Conservation (phyloP, 2,113 vertebrate genomes). For the Pandion haliaetus region DNA sequence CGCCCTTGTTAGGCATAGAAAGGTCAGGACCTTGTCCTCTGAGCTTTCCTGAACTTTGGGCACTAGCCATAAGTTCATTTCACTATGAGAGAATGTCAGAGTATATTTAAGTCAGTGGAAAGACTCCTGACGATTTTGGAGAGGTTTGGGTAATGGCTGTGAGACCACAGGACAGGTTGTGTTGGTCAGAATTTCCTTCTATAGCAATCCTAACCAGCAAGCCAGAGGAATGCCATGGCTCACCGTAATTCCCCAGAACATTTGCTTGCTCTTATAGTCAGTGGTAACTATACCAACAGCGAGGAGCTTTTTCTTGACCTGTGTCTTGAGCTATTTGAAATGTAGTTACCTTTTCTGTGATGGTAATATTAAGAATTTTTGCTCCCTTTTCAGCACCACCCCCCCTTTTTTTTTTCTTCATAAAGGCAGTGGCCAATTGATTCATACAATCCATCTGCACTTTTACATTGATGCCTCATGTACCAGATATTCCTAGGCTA, state of each 20-base stretch:
- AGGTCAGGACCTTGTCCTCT: neutral
- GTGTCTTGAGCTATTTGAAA: neutral
- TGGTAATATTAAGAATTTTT: neutral
- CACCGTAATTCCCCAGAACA: neutral
- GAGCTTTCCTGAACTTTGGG: neutral
- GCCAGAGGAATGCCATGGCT: neutral
- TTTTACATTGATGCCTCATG: neutral
- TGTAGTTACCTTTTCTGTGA: neutral
- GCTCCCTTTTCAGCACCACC: neutral
- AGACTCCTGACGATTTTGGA: neutral
- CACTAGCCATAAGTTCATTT: neutral
- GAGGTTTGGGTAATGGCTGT: neutral
- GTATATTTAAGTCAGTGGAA: neutral
- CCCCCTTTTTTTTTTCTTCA: neutral
- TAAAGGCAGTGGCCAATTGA: neutral
- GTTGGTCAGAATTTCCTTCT: neutral
- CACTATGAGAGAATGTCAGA: neutral
- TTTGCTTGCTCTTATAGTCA: neutral
- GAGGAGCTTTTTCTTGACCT: neutral
- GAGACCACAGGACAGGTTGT: neutral
- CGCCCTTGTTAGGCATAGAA: neutral
- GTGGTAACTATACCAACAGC: neutral
- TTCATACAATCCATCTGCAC: neutral
- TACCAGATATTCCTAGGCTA: neutral
- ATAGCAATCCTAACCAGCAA: neutral